phyloP scores from a whole-genome alignment of 2,888 invertebrate genomes.

The Drosophila affinis region DNA sequence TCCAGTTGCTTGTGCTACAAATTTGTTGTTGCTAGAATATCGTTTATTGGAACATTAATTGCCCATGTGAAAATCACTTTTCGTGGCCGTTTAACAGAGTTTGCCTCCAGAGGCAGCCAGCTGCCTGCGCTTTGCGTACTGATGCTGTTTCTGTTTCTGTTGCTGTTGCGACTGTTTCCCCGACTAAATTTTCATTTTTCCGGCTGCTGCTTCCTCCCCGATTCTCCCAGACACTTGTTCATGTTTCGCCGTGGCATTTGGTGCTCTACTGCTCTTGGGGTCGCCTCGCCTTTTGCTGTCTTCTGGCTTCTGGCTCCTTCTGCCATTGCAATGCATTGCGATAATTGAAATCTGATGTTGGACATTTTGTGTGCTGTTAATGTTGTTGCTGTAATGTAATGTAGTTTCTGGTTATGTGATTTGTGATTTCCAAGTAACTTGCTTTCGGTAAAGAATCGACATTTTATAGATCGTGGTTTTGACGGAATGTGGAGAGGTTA shows the following conservation, averaged over 20 bases:
- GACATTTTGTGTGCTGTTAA: conserved; percentile 7
- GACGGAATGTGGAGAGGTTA: background rate
- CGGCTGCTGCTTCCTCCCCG: conserved; percentile 30
- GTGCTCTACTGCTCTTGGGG: conserved; percentile 45
- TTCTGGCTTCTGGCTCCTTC: conserved; percentile 44
- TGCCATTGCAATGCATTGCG: conserved; percentile 69
- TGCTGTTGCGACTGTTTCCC: conserved; percentile 6
- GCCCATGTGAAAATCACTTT: conserved; percentile 75
- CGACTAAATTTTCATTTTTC: conserved; percentile 51
- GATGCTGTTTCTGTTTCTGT: background rate
- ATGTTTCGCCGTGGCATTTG: conserved; percentile 22
- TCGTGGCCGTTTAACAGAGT: conserved; percentile 67
- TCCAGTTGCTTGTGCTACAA: conserved; percentile 56
- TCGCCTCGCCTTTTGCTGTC: conserved; percentile 50
- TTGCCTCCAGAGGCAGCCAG: conserved; percentile 34
- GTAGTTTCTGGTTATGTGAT: background rate
- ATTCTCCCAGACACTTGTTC: conserved; percentile 56
- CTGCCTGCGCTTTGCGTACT: conserved; percentile 20
- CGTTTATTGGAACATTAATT: conserved; percentile 83
- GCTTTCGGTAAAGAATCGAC: background rate
- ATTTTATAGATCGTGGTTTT: background rate
- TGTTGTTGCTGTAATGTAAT: background rate
- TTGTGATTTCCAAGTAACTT: conserved; percentile 4
- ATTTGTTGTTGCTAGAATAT: conserved; percentile 67
- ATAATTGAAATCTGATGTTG: conserved; percentile 82